Conservation (phyloP, 1,140 invertebrate genomes). For the Nasonia longicornis region DNA sequence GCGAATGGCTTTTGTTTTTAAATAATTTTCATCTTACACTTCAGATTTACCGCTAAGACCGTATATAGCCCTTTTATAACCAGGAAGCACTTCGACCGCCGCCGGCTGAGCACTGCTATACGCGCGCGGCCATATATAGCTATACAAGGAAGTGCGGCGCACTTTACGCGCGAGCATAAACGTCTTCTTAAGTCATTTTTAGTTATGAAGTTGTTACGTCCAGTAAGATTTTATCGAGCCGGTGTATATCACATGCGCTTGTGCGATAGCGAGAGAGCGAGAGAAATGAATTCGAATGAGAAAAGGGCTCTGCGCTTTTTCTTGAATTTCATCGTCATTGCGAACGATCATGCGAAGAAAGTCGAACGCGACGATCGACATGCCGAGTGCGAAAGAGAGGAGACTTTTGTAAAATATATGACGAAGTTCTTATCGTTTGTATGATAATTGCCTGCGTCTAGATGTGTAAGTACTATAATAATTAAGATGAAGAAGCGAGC, state of each 20-base stretch:
- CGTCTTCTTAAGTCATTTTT: constrained; percentile 35
- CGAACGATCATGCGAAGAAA: background rate
- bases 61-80: constrained; percentile 14
- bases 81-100: constrained; percentile 18
- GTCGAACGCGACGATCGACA: constrained; percentile 10
- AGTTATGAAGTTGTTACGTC: constrained; percentile 40
- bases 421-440: constrained; percentile 38
- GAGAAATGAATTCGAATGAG: background rate
- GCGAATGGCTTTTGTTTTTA: background rate
- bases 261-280: background rate
- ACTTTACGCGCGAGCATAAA: constrained; percentile 32
- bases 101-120: background rate
- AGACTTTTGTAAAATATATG: constrained; percentile 37
- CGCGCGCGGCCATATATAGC: no score
- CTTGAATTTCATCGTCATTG: background rate
- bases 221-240: constrained; percentile 36
- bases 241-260: constrained; percentile 12
- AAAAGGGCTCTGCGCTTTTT: background rate
- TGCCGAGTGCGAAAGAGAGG: background rate
- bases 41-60: constrained; percentile 5
- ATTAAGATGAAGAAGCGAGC: background rate
- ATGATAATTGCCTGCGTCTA: constrained; percentile 38
- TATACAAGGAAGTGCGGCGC: constrained; percentile 11
- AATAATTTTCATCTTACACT: constrained; percentile 7
- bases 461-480: constrained; percentile 4